Base-by-base conservation (phyloP, 2,797 vertebrate genomes). In the Saxicola maurus region DNA sequence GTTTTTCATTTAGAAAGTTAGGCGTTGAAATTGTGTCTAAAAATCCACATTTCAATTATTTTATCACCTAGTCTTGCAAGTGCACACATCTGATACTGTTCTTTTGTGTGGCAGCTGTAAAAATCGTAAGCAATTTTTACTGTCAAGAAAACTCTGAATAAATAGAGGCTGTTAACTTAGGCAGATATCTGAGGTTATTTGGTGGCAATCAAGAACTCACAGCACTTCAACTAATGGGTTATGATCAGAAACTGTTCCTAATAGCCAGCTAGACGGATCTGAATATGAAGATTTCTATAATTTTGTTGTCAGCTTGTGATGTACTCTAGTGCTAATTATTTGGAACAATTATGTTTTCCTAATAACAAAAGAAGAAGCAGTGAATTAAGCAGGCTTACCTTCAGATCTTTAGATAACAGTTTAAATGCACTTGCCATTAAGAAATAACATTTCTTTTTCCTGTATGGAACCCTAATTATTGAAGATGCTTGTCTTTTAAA, bases 251-350 rank as follows among this genome's bases (percentile, higher is more conserved):
- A 97, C 96, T 95, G 95, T 96, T 97, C 96, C 96, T 97, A 97
- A 97, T 97, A 97, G 97, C 97, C 97, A 97, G 96, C 97, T 96
- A 97, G 97, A 96, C 96, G 89, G 96, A 96, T 97, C 97, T 95
- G 97, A 97, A 96, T 97, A 97, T 97, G 96, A 97, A 97, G 97
- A 97, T 97, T 98, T 97, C 97, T 98, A 96, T 98, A 97, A 98
- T 98, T 97, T 97, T 97, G 97, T 97, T 98, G 97, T 98, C 97
- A 98, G 97, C 97, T 97, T 96, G 97, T 97, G 97, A 98, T 97
- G 97, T 97, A 97, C 97, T 97, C 97, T 97, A 95, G 96, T 96
- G 97, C 97, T 97, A 98, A 98, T 98, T 98, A 98, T 97, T 97
- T 97, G 97, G 97, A 97, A 98, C 97, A 97, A 97, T 98, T 97